Evolutionary conservation across 2,888 invertebrate genomes (phyloP).

Genomic region (Stenoptilia bipunctidactyla): DNA sequence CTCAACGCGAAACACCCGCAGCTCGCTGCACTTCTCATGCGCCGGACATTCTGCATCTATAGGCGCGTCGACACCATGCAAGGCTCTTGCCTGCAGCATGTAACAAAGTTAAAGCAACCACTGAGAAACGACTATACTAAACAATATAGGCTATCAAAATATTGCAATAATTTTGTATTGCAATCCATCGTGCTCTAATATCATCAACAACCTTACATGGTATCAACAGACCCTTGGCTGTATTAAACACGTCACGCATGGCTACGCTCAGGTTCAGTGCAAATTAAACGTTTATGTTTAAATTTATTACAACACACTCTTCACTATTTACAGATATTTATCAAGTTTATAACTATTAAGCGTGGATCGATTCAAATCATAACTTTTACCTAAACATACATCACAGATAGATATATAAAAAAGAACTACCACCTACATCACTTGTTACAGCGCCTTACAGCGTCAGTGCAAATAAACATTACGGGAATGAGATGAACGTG

Average conservation of each 20-base stretch:
- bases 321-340: conserved; percentile 40
- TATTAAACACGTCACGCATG: conserved; percentile 5
- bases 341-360: conserved; percentile 43
- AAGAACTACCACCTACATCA: conserved; percentile 24
- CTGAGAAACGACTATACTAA: no score
- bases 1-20: no score
- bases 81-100: no score
- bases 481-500: conserved; percentile 19
- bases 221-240: not conserved
- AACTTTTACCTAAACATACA: conserved; percentile 68
- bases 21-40: no score
- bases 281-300: conserved; percentile 31
- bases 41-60: no score
- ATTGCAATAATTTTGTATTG: no score
- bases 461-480: conserved; percentile 4
- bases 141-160: not conserved
- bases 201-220: no score
- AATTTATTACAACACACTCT: conserved; percentile 27
- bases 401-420: conserved; percentile 64
- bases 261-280: conserved; percentile 10
- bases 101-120: no score
- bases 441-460: not conserved
- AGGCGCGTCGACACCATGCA: no score
- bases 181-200: no score
- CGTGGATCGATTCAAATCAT: conserved; percentile 50